Conservation (phyloP, 2,797 vertebrate species). For the Hoplostethus mediterraneus region DNA sequence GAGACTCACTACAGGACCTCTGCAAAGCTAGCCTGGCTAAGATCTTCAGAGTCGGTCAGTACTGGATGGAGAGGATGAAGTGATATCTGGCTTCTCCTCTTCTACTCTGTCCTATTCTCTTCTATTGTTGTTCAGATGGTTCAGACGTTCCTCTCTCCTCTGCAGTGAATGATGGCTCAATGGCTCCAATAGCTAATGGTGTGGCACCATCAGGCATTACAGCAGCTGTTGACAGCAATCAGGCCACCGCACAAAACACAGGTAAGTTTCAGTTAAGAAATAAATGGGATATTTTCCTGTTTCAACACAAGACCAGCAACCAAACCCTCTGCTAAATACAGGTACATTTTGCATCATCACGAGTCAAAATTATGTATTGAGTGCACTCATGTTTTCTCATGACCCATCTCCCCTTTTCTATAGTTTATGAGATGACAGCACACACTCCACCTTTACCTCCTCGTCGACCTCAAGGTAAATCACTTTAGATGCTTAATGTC, state of each 20-base stretch:
- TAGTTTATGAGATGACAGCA: conserved; percentile 52
- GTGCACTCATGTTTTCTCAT: not conserved
- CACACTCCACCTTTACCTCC: conserved; percentile 45
- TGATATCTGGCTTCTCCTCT: too few species aligned
- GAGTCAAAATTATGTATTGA: not conserved
- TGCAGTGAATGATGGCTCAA: conserved; percentile 70
- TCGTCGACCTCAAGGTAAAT: conserved; percentile 44
- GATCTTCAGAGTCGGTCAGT: conserved; percentile 71
- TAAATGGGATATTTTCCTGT: not conserved
- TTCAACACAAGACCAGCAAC: not conserved
- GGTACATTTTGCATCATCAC: not conserved
- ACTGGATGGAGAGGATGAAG: not conserved
- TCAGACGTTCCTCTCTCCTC: not conserved
- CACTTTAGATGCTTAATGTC: not conserved
- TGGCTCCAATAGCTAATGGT: conserved; percentile 15
- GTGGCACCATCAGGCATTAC: conserved; percentile 4
- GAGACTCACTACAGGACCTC: conserved; percentile 65
- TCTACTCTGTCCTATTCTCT: not conserved
- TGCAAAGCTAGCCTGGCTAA: conserved; percentile 72
- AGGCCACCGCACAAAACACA: conserved; percentile 24
- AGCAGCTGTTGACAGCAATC: conserved; percentile 6
- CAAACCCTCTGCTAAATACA: not conserved
- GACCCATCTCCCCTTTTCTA: not conserved
- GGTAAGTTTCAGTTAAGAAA: conserved; percentile 17
- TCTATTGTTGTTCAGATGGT: not conserved